Evolutionary conservation across 2,888 invertebrate genomes (phyloP), one percentile per base, ranked within the genome.

Genomic region (Ectemnius cavifrons): DNA sequence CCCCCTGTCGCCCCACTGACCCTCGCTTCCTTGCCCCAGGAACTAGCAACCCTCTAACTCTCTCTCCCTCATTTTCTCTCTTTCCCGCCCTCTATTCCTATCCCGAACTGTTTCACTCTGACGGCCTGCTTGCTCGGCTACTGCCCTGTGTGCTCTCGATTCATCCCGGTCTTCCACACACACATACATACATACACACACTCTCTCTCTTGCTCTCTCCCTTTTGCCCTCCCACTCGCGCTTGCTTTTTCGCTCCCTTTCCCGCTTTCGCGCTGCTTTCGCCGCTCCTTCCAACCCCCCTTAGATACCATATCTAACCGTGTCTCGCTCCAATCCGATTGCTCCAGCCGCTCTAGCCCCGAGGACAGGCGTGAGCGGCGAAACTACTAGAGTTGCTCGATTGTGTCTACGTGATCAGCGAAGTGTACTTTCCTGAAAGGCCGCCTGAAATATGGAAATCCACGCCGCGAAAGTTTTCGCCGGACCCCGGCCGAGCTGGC

Each of bases 21-120:
- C 85, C 84, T 82, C 82, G 83, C 82, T 79, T 81, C 85, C 86
- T 87, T 84, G 83, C 84, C 84, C 83, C 83, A 85, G 84, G 84
- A 84, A 84, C 84, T 79, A 78, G 73, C 81, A 69, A 81, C 76
- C 82, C 77, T 65, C 60, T 71, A 77, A 66, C 71, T 65, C 63
- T 58, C 72, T 49, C 67, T 71, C 63, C 72, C 66, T 72, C 71
- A 70, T 70, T 63, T 68, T 72, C 71, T 70, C 77, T 66, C 74
- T 59, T 63, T 63, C 56, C 62, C 60, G 46, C 20, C 71, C 67
- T 71, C 76, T 77, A 37, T 37, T 52, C 16, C 52, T 52, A 52
- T 52, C 52, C 37, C 37, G 11, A 11, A 37, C 37, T 37, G 37
- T 37, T 37, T 37, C 37, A 37, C 37, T 37, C 16, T 27, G 23